These are phyloP conservation scores for Trachelus tabidus DNA, from an alignment of 2,888 invertebrate genomes.

Conservation along the genomic window DNA sequence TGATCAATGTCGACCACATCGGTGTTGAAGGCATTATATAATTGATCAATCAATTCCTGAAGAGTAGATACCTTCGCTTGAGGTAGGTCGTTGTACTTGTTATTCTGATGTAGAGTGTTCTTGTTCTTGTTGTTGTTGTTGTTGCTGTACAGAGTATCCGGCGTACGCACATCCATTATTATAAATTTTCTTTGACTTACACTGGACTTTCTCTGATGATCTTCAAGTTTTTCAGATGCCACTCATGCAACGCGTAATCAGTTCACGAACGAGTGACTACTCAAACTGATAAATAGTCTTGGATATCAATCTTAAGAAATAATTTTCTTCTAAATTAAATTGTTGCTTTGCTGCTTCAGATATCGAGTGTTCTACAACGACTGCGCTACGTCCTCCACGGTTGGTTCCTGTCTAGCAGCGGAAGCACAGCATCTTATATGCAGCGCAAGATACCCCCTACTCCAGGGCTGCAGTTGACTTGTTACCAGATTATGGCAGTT, in stretches of 20 bases:
- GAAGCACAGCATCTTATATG: slow-evolving; percentile 47
- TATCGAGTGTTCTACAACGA: background rate
- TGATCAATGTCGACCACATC: slow-evolving; percentile 91
- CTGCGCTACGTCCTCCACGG: slow-evolving; percentile 33
- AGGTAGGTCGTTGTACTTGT: background rate
- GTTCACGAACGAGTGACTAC: background rate
- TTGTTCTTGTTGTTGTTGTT: background rate
- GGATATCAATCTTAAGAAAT: background rate
- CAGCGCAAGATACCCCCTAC: slow-evolving; percentile 44
- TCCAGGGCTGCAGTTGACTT: slow-evolving; percentile 16
- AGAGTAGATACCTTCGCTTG: slow-evolving; percentile 60
- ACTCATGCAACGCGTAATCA: background rate
- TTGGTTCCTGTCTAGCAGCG: slow-evolving; percentile 44
- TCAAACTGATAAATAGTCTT: background rate
- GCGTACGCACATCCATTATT: background rate
- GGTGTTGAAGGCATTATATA: slow-evolving; percentile 81
- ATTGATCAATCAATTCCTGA: slow-evolving; percentile 74
- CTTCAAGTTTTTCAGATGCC: background rate
- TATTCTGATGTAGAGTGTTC: background rate
- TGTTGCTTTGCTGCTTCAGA: background rate
- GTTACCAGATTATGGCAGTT: background rate
- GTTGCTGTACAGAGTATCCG: background rate
- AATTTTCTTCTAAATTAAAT: background rate
- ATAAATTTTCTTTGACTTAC: background rate
- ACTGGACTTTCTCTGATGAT: background rate